These are phyloP conservation scores for Turritopsis dohrnii DNA, from an alignment of 30 jellyfish, hydroid and myxozoan genomes.

Conservation along the genomic window DNA sequence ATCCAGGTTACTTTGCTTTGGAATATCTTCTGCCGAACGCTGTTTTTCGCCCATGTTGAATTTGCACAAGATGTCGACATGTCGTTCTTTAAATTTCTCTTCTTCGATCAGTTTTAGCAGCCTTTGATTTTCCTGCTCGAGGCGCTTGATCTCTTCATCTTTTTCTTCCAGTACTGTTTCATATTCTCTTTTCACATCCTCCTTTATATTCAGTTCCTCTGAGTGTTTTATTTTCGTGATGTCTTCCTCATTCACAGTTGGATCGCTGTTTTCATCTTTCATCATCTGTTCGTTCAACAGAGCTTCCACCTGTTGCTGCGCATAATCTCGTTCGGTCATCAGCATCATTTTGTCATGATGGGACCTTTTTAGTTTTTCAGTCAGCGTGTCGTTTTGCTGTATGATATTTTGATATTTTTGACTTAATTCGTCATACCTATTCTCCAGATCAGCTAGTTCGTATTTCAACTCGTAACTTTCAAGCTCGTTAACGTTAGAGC, in stretches of 20 bases:
- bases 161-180: neutral
- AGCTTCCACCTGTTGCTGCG: constrained; percentile 14
- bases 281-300: neutral
- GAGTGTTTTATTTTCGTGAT: constrained; percentile 30
- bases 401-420: constrained; percentile 3
- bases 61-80: neutral
- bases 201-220: constrained; percentile 3
- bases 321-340: constrained; percentile 36
- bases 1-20: constrained; percentile 26
- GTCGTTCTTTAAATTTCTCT: neutral
- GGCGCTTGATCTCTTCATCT: neutral
- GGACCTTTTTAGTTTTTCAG: constrained; percentile 39
- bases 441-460: constrained; percentile 26
- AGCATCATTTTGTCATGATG: constrained; percentile 41
- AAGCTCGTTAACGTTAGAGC: neutral
- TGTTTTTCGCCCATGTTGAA: constrained; percentile 14
- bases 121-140: neutral
- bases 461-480: neutral
- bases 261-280: neutral
- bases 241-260: constrained; percentile 5
- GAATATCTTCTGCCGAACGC: constrained; percentile 8
- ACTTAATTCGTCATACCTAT: constrained; percentile 6
- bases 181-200: neutral
- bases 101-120: neutral
- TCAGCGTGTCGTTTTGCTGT: constrained; percentile 50